These are phyloP conservation scores for Riparia riparia DNA, from an alignment of 2,113 vertebrate genomes.

Conservation along the genomic window DNA sequence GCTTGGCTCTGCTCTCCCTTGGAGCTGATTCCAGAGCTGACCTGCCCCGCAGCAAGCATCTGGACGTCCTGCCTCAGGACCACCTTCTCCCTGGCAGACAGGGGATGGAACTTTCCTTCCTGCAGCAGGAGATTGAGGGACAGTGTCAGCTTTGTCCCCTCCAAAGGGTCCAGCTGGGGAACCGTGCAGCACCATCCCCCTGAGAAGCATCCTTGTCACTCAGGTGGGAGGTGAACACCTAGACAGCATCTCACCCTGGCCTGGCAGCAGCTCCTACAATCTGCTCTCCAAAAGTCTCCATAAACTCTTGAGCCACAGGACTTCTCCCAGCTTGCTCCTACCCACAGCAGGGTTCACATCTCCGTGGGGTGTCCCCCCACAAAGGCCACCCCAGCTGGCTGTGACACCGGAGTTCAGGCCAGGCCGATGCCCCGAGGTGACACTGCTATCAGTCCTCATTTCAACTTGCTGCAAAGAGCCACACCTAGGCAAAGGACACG, in stretches of 20 bases:
- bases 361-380: fast-evolving
- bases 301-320: fast-evolving
- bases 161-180: not conserved
- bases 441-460: not conserved
- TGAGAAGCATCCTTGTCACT: not conserved
- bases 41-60: not conserved
- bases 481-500: not conserved
- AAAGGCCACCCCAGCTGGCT: not conserved
- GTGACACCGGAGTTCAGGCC: not conserved
- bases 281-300: not conserved
- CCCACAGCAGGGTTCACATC: not conserved
- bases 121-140: not conserved
- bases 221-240: not conserved
- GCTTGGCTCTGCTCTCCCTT: not conserved
- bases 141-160: not conserved
- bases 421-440: not conserved
- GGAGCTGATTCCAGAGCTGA: not conserved
- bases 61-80: not conserved
- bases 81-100: not conserved
- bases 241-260: not conserved
- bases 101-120: not conserved
- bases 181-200: not conserved
- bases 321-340: not conserved
- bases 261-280: not conserved
- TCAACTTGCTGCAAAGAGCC: not conserved